A percentile compares a stretch with the other conserved stretches of the same genome.
Conservation (phyloP, 2,888 invertebrate genomes). For the Meteorus colon region DNA sequence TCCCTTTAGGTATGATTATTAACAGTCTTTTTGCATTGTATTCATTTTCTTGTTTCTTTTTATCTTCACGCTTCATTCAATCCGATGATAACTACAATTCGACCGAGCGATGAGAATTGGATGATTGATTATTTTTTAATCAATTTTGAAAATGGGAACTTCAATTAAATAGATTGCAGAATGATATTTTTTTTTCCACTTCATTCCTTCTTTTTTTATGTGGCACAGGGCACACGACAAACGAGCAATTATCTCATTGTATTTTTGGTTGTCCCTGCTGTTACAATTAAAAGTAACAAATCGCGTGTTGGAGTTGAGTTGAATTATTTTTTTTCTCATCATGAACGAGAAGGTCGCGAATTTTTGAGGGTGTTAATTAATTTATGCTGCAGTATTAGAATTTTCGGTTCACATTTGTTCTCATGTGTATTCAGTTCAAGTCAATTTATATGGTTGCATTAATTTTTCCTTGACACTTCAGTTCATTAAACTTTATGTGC, state of each 20-base stretch:
- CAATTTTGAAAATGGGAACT: neutral
- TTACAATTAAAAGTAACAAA: neutral
- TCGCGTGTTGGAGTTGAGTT: neutral
- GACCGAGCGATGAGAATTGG: constrained; percentile 28
- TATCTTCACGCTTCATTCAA: constrained; percentile 2
- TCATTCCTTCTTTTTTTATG: neutral
- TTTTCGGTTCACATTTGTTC: no score
- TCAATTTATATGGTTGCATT: no score
- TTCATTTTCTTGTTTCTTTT: constrained; percentile 8
- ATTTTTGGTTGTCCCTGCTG: neutral
- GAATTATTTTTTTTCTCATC: neutral
- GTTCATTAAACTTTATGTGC: neutral
- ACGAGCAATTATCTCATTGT: constrained; percentile 3
- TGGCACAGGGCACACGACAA: neutral
- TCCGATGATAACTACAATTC: constrained; percentile 9
- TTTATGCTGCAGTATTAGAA: no score
- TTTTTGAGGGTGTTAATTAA: no score
- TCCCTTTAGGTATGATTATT: constrained; percentile 10
- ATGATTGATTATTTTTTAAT: neutral
- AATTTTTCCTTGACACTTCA: no score
- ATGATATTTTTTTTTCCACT: neutral
- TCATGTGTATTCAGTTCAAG: no score
- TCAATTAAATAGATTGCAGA: neutral
- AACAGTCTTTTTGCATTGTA: neutral
- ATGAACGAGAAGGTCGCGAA: no score